Evolutionary conservation across 2,888 invertebrate genomes (phyloP), one percentile per base, ranked within the genome.

Genomic region (Cremastinae sp.): DNA sequence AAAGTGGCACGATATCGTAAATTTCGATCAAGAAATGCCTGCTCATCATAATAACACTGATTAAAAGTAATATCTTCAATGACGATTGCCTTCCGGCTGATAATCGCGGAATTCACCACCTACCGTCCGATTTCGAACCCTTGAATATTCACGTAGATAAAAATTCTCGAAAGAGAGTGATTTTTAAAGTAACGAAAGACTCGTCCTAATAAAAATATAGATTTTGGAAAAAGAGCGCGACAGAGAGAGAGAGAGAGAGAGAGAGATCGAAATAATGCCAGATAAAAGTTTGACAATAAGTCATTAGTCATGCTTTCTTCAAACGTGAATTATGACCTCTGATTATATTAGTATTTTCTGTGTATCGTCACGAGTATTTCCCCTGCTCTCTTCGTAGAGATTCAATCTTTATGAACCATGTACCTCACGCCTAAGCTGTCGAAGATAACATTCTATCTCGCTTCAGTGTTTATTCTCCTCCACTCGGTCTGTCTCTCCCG

Each of bases 361-460:
- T 28, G 43, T 45, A 56, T 56, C 20, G 55, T 62, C 58, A 14
- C 14, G 14, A 7, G 22, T 39, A 65, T 53, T 14, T 51, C 10
- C 45, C n/a, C 3, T 43, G 4, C 28, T 39, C 39, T 39, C 39
- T 39, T 20, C 20, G 4, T 10, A 51, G 18, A 65, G 76, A 80
- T 82, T 74, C 78, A 75, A 82, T 82, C 82, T 80, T 70, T 58
- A 81, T 85, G 83, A 83, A 85, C 81, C 83, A 81, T 85, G 84
- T 83, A 85, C 83, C 81, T 85, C 64, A 20, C 81, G 79, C 59
- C 49, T 69, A 83, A 82, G 79, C 78, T 80, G 78, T 77, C 76
- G 0, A 12, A 83, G 88, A 88, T 88, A 88, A 87, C 82, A 74
- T 53, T 49, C 12, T 45, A 22, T 62, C 62, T 49, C 2, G 2